Conservation (phyloP, 2,888 invertebrate species). For the Archips xylosteana region DNA sequence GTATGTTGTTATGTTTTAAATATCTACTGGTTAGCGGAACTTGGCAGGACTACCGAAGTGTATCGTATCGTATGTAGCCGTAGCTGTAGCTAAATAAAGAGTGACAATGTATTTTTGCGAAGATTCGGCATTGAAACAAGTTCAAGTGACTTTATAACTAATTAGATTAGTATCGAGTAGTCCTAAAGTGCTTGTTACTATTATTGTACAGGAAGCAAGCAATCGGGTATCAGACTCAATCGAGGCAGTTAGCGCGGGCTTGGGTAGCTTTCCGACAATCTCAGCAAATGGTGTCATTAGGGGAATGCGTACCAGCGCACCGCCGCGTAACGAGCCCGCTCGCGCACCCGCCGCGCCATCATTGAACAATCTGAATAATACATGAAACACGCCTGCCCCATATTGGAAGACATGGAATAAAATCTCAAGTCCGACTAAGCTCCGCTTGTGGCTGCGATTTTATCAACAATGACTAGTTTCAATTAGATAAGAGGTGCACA, state of each 20-base stretch:
- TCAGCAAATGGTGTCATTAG: slow-evolving; percentile 73
- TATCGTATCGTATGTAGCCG: too few species aligned
- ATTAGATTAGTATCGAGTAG: slow-evolving; percentile 6
- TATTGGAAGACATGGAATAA: slow-evolving; percentile 40
- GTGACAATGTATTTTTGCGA: too few species aligned
- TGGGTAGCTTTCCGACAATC: slow-evolving; percentile 63
- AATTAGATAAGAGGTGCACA: slow-evolving; percentile 60
- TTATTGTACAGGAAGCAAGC: slow-evolving; percentile 34
- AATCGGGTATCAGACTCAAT: slow-evolving; percentile 54
- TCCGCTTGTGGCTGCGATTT: slow-evolving; percentile 4
- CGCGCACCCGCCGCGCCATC: slow-evolving; percentile 55
- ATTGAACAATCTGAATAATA: slow-evolving; percentile 77
- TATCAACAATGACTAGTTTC: slow-evolving; percentile 58
- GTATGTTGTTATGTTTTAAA: too few species aligned
- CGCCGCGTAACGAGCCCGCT: slow-evolving; percentile 56
- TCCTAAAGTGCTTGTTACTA: background rate
- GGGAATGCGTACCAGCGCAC: slow-evolving; percentile 60
- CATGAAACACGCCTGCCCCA: slow-evolving; percentile 64
- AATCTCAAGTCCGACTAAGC: slow-evolving; percentile 14
- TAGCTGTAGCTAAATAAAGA: too few species aligned
- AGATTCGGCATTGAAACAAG: background rate
- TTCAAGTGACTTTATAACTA: background rate
- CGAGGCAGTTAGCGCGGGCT: slow-evolving; percentile 56
- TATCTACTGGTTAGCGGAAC: too few species aligned
- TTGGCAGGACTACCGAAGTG: too few species aligned